Evolutionary conservation across 2,888 invertebrate species (phyloP).

Genomic region (Gonocerus acuteangulatus): DNA sequence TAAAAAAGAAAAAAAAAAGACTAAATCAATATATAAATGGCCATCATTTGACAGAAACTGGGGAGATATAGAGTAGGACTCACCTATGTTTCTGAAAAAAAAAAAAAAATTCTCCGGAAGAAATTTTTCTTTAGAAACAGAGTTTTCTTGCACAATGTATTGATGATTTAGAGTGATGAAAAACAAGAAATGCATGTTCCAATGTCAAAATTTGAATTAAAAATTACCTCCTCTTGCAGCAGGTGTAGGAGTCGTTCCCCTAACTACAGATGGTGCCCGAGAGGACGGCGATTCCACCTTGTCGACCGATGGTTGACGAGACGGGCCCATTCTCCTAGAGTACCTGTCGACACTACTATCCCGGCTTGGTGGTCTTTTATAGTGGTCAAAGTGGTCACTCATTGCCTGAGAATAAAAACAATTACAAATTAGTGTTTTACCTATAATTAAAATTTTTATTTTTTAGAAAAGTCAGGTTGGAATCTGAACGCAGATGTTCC

Average conservation of each 20-base stretch:
- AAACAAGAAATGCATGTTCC: no score
- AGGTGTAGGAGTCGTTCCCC: constrained; percentile 22
- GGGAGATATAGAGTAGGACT: no score
- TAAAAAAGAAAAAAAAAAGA: no score
- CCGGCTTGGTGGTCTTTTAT: constrained; percentile 81
- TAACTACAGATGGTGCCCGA: constrained; percentile 30
- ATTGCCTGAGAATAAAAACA: constrained; percentile 52
- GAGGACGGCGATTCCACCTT: constrained; percentile 43
- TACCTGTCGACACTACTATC: constrained; percentile 79
- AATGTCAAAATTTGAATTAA: no score
- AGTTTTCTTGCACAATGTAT: no score
- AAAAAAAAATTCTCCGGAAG: no score
- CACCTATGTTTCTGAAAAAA: no score
- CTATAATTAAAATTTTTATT: not conserved
- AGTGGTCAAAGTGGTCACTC: constrained; percentile 89
- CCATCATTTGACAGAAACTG: no score
- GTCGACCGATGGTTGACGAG: constrained; percentile 73
- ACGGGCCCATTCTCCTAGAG: constrained; percentile 41
- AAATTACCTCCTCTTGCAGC: constrained; percentile 13
- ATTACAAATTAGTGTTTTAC: not conserved
- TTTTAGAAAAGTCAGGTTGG: not conserved
- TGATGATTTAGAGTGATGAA: no score
- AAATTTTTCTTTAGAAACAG: no score
- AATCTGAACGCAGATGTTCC: no score
- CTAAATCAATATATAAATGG: no score